phyloP scores from a whole-genome alignment of 2,888 invertebrate genomes.

The Erebia palarica region DNA sequence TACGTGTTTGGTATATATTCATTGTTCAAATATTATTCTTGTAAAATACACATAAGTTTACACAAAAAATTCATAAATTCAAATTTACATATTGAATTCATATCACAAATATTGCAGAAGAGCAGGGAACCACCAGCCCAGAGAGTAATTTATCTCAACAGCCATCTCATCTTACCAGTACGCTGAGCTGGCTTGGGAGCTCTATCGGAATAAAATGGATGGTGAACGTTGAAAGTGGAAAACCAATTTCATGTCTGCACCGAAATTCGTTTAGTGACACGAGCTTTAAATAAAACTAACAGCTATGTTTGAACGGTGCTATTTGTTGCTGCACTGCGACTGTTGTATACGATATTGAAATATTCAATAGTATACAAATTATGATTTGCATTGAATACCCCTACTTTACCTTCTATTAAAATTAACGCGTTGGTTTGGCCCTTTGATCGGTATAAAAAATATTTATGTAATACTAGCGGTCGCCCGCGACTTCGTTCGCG shows the following conservation, averaged over 20 bases:
- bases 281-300: constrained; percentile 57
- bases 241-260: constrained; percentile 61
- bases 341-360: constrained; percentile 10
- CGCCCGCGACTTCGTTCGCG: too few relatives aligned
- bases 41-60: too few relatives aligned
- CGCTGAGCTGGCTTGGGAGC: constrained; percentile 32
- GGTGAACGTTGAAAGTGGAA: constrained; percentile 56
- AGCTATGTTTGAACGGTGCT: constrained; percentile 17
- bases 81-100: too few relatives aligned
- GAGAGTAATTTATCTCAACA: constrained; percentile 33
- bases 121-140: background rate
- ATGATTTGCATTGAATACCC: background rate
- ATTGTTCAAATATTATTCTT: too few relatives aligned
- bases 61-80: too few relatives aligned
- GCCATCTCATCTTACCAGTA: constrained; percentile 29
- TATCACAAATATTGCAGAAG: background rate
- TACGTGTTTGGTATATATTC: too few relatives aligned
- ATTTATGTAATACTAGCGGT: too few relatives aligned
- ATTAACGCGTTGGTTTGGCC: too few relatives aligned
- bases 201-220: constrained; percentile 47
- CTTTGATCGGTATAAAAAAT: too few relatives aligned
- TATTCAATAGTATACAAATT: constrained; percentile 9
- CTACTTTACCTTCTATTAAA: background rate
- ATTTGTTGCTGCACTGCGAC: constrained; percentile 11
- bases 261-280: constrained; percentile 51